Evolutionary conservation across 1,140 invertebrate species (phyloP).

Genomic region (Oscheius sp.): DNA sequence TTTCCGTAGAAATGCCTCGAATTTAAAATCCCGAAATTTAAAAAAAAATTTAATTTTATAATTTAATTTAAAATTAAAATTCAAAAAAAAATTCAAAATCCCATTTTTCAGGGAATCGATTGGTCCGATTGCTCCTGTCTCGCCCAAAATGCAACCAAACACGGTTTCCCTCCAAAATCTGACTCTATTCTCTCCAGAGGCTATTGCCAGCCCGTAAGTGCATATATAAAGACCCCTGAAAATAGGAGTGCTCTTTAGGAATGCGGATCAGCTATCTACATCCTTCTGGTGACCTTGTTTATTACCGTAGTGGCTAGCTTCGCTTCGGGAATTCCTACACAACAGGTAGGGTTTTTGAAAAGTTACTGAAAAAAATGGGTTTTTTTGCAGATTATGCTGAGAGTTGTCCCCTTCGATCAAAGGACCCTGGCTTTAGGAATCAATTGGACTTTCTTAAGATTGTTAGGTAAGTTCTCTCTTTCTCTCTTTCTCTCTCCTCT

Average conservation of each 20-base stretch:
- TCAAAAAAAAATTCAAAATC: slow-evolving; percentile 13
- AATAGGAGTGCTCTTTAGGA: slow-evolving; percentile 35
- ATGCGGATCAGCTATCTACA: slow-evolving; percentile 51
- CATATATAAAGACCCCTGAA: not conserved
- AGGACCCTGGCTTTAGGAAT: slow-evolving; percentile 58
- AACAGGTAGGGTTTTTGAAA: slow-evolving; percentile 50
- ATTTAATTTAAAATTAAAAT: too few species aligned
- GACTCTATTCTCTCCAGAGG: slow-evolving; percentile 1
- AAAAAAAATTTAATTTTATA: too few species aligned
- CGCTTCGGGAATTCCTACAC: slow-evolving; percentile 58
- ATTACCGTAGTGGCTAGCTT: slow-evolving; percentile 60
- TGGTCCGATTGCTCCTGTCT: slow-evolving; percentile 51
- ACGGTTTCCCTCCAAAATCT: slow-evolving; percentile 1
- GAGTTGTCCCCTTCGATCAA: slow-evolving; percentile 60
- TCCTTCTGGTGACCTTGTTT: slow-evolving; percentile 56
- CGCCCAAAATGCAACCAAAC: slow-evolving; percentile 14
- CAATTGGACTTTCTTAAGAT: slow-evolving; percentile 57
- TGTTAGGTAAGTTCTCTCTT: too few species aligned
- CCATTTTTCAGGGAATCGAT: slow-evolving; percentile 42
- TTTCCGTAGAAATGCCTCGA: too few species aligned
- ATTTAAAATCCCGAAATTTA: too few species aligned
- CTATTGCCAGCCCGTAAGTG: not conserved
- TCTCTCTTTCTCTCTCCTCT: slow-evolving; percentile 27
- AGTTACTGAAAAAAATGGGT: not conserved
- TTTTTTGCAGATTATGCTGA: slow-evolving; percentile 56